phyloP scores from a whole-genome alignment of 2,797 vertebrate species.

The Scyliorhinus canicula region DNA sequence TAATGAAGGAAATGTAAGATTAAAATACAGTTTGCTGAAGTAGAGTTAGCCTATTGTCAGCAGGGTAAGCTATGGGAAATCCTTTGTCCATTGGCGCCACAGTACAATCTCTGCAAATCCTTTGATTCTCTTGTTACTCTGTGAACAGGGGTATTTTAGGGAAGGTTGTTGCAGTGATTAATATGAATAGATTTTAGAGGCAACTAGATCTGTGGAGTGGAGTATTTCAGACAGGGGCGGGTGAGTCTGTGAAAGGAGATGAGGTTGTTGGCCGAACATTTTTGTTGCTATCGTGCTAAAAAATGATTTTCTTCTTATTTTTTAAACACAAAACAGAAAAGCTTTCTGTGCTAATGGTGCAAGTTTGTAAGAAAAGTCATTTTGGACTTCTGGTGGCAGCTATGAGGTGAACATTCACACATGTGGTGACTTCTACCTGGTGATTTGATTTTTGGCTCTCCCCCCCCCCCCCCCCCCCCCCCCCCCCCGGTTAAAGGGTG shows the following conservation, averaged over 20 bases:
- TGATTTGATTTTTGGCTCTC: too few species aligned
- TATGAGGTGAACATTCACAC: too few species aligned
- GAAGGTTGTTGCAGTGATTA: background rate
- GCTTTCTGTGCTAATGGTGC: background rate
- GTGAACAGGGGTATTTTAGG: background rate
- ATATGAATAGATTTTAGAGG: background rate
- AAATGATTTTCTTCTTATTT: too few species aligned
- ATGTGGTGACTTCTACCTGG: too few species aligned
- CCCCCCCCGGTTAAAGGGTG: too few species aligned
- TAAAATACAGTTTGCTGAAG: background rate
- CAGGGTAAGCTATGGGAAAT: background rate
- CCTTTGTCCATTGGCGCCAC: background rate
- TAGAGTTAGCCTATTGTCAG: background rate
- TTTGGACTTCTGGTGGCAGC: too few species aligned
- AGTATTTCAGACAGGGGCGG: background rate
- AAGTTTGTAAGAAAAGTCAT: background rate
- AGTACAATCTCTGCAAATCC: background rate
- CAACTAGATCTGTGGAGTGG: background rate
- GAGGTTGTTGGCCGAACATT: too few species aligned
- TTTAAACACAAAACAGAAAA: background rate
- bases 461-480: too few species aligned
- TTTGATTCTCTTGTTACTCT: background rate
- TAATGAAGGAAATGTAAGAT: background rate
- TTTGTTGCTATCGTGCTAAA: too few species aligned
- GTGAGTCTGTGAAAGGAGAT: background rate